Base-by-base conservation (phyloP, 92 coral and sea anemone genomes). In the Pocillopora grandis region DNA sequence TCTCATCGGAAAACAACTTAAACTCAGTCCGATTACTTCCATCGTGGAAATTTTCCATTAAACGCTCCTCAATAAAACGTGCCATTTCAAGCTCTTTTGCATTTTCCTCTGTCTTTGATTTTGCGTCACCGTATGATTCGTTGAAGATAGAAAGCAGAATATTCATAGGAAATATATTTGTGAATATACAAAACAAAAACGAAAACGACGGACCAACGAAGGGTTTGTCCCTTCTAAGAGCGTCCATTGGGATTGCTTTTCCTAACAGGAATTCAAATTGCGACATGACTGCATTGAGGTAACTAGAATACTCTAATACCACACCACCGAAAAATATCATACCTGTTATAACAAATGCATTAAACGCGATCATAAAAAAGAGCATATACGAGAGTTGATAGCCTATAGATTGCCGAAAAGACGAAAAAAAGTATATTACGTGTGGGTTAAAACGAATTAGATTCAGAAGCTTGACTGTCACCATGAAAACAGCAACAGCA, bases 251-350 rank as follows among this genome's bases (percentile, higher is more conserved):
- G 19, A 84, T 80, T 15, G 91, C 83, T 84, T 79, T 84, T 49
- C 91, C 91, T 17, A 88, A 62, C 52, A 88, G 67, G 56, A 88
- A 88, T 60, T 88, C 76, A 12, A 88, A 58, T 58, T 88, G 91
- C 1, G 80, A 83, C 12, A 73, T 72, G 37, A 79, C 66, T 19
- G 88, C 81, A 16, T 77, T 27, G 27, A 82, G 35, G 21, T 83
- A 61, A 18, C 72, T 88, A 9, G 87, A 76, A 48, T 83, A 88
- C 71, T 70, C 62, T 12, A 62, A 62, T 42, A 85, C 86, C 19
- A 52, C 67, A 23, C 18, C 64, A 2, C 91, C 85, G 59, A 88
- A 88, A 27, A 88, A 61, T 11, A 33, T 71, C 20, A 71, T 84
- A 10, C 91, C 91, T 15, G 85, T 31, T 16, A 82, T 63, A 27